These are phyloP conservation scores for Dorcus parallelipipedus DNA, from an alignment of 2,888 invertebrate species.

Conservation along the genomic window DNA sequence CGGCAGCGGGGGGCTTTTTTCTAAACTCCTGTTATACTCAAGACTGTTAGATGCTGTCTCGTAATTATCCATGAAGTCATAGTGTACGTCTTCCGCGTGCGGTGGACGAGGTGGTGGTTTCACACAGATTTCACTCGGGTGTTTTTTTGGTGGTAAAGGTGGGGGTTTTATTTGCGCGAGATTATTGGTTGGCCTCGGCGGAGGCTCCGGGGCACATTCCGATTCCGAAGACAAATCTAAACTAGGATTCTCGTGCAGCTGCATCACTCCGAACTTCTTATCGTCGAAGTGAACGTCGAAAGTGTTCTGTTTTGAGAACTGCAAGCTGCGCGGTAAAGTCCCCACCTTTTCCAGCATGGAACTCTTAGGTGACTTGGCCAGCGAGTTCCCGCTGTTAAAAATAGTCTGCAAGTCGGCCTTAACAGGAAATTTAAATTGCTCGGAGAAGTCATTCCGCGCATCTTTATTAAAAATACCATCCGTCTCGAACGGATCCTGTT, in stretches of 20 bases:
- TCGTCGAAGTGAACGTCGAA: slow-evolving; percentile 43
- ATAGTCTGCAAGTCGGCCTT: slow-evolving; percentile 6
- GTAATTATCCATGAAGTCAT: slow-evolving; percentile 55
- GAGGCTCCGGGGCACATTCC: slow-evolving; percentile 59
- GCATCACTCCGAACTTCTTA: slow-evolving; percentile 17
- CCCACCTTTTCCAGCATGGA: slow-evolving; percentile 28
- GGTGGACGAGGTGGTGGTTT: slow-evolving; percentile 67
- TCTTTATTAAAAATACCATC: slow-evolving; percentile 40
- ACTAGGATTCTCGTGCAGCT: slow-evolving; percentile 42
- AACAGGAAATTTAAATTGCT: slow-evolving; percentile 27
- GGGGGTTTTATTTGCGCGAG: slow-evolving; percentile 64
- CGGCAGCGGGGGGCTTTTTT: slow-evolving; percentile 59
- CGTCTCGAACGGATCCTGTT: slow-evolving; percentile 62
- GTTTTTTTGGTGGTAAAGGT: slow-evolving; percentile 70
- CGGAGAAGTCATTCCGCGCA: slow-evolving; percentile 37
- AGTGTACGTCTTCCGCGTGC: slow-evolving; percentile 54
- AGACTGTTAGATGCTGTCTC: slow-evolving; percentile 41
- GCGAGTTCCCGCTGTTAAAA: background rate
- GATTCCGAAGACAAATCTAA: slow-evolving; percentile 45
- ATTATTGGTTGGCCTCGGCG: slow-evolving; percentile 65
- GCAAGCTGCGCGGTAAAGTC: slow-evolving; percentile 19
- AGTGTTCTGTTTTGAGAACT: slow-evolving; percentile 44
- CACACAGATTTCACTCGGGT: slow-evolving; percentile 54
- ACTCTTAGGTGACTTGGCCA: slow-evolving; percentile 36
- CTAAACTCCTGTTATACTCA: slow-evolving; percentile 29